These are phyloP conservation scores for Pachycephus smyrnensis DNA, from an alignment of 2,888 invertebrate genomes.

Conservation along the genomic window DNA sequence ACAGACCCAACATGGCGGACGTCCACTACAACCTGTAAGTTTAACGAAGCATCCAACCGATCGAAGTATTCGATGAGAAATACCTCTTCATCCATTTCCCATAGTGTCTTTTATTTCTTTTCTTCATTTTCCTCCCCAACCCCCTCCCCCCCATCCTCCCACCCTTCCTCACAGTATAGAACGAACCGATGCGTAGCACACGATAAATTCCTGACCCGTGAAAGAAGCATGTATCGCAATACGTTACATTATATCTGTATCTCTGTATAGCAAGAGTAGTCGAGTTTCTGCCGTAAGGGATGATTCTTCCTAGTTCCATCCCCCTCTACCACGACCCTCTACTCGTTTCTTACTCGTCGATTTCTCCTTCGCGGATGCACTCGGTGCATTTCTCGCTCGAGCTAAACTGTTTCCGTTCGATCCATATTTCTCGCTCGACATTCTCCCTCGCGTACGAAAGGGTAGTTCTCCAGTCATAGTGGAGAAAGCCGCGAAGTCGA, in stretches of 20 bases:
- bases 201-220: neutral
- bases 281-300: neutral
- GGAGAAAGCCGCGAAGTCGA: conserved; percentile 42
- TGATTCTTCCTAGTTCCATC: neutral
- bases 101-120: neutral
- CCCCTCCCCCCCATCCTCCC: neutral
- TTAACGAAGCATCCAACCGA: neutral
- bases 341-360: neutral
- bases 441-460: neutral
- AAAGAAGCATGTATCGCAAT: neutral
- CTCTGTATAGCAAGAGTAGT: neutral
- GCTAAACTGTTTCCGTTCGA: neutral
- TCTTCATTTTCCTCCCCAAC: neutral
- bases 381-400: neutral
- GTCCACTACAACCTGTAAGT: conserved; percentile 99
- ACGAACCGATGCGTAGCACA: neutral
- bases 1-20: conserved; percentile 98
- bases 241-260: neutral
- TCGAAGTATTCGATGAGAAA: neutral
- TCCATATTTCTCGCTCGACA: neutral
- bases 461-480: neutral
- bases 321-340: neutral
- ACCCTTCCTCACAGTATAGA: neutral
- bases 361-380: neutral
- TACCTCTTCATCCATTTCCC: neutral